Percentiles rank a stretch among this genome's conserved stretches.
Evolutionary conservation across 2,797 vertebrate genomes (phyloP).

Genomic region (Sarcophilus harrisii): DNA sequence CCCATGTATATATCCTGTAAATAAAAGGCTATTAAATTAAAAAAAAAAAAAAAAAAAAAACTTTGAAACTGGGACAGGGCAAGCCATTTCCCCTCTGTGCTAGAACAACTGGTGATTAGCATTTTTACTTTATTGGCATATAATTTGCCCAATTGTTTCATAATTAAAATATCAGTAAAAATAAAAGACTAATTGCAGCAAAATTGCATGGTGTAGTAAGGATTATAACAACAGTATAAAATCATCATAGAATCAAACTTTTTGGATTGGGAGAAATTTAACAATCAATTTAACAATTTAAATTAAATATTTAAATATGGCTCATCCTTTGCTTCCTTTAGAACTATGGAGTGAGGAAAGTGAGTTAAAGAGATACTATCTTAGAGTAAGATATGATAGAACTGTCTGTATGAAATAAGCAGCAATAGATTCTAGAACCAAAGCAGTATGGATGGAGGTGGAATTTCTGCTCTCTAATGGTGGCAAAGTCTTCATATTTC

Average conservation of each 20-base stretch:
- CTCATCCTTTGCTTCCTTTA: neutral
- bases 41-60: too few relatives aligned
- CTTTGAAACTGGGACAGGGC: neutral
- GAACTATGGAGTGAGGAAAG: neutral
- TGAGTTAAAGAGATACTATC: neutral
- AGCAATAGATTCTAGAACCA: neutral
- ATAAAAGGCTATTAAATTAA: too few relatives aligned
- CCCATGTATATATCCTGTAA: too few relatives aligned
- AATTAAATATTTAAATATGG: too few relatives aligned
- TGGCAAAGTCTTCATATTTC: neutral
- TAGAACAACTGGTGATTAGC: conserved; percentile 31
- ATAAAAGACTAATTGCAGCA: conserved; percentile 54
- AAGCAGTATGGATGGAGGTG: neutral
- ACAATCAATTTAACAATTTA: neutral
- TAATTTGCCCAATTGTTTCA: conserved; percentile 59
- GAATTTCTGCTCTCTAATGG: neutral
- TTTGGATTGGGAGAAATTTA: neutral
- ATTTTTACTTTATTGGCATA: conserved; percentile 37
- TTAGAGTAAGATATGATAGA: neutral
- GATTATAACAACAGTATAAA: neutral
- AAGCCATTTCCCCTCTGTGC: neutral
- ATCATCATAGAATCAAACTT: neutral
- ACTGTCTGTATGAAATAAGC: neutral
- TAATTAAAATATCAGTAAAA: conserved; percentile 59
- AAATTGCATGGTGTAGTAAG: neutral